Base-by-base conservation (phyloP, 2,797 vertebrate species). In the Eospalax fontanierii region DNA sequence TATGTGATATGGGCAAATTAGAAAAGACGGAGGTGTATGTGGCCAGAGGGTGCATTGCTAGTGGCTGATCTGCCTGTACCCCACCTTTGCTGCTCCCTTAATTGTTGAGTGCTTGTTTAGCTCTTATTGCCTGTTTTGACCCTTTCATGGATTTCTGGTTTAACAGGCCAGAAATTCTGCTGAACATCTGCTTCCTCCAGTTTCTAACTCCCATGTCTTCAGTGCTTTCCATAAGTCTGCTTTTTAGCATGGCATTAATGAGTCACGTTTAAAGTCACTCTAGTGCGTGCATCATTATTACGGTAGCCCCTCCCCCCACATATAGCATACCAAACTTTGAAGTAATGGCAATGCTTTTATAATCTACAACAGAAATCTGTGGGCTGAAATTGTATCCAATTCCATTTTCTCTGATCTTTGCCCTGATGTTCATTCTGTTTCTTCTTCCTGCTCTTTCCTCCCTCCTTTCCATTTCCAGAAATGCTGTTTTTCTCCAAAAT, bases 261-360 rank as follows among this genome's bases (percentile, higher is more conserved):
- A 91, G 68, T 75, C 11, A n/a, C 59, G 15, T n/a, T 87, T 90
- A 87, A 86, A 93, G 46, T 59, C 81, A 79, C 40, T 73, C 10
- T 33, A 3, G 6, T 68, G 4, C 18, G 33, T 70, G 22, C 30
- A 59, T 91, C 54, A 71, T 76, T 94, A 92, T 84, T 76, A 92
- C 86, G 8, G 30, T 59, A 38, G 40, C 63, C 4, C 22, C 74
- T 66, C 50, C 87, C 54, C 65, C 30, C 65, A 66, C 54, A 24
- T 66, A 46, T 26, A 21, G 3, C 63, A 86, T 66, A 89, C 40
- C 80, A 78, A 94, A 93, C 10, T n/a, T 28, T 70, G 70, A 76
- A 63, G 78, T 84, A 74, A 89, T 73, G 63, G 12, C 11, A 11
- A 7, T 66, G 0, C 15, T 15, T 90, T 2, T 66, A 46, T 35